Evolutionary conservation across 1,140 invertebrate genomes (phyloP).

Genomic region (Hycleus phaleratus): DNA sequence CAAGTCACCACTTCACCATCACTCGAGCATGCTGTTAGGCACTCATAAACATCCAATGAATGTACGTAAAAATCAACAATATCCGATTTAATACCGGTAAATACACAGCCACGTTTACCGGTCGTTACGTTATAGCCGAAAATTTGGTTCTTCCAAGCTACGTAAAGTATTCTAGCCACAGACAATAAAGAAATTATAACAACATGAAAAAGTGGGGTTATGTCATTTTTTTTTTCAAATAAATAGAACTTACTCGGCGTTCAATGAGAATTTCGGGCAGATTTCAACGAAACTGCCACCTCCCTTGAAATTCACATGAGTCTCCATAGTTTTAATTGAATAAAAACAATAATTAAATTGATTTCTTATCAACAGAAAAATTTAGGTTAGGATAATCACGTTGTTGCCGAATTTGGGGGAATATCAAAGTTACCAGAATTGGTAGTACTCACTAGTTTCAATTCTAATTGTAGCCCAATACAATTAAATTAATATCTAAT

Average conservation of each 20-base stretch:
- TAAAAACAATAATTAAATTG: no score
- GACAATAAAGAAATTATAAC: no score
- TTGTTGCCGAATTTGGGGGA: no score
- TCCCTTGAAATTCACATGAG: constrained; percentile 31
- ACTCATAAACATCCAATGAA: constrained; percentile 41
- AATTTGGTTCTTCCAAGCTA: constrained; percentile 48
- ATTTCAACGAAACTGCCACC: constrained; percentile 56
- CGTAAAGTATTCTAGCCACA: constrained; percentile 46
- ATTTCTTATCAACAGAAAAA: no score
- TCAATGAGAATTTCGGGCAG: constrained; percentile 52
- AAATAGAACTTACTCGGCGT: constrained; percentile 52
- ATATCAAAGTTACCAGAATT: no score
- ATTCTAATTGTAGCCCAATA: no score
- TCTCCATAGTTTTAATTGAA: constrained; percentile 17
- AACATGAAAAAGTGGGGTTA: constrained; percentile 20
- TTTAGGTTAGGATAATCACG: no score
- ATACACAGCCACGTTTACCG: constrained; percentile 47
- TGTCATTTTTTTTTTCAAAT: constrained; percentile 5
- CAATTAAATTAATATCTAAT: no score
- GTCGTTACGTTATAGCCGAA: constrained; percentile 51
- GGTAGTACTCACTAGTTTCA: no score
- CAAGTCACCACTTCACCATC: constrained; percentile 47
- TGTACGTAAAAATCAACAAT: constrained; percentile 45
- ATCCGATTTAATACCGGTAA: constrained; percentile 42
- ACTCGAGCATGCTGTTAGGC: constrained; percentile 48